Evolutionary conservation across 2,888 invertebrate species (phyloP).

Genomic region (Dicyrtoma fusca): DNA sequence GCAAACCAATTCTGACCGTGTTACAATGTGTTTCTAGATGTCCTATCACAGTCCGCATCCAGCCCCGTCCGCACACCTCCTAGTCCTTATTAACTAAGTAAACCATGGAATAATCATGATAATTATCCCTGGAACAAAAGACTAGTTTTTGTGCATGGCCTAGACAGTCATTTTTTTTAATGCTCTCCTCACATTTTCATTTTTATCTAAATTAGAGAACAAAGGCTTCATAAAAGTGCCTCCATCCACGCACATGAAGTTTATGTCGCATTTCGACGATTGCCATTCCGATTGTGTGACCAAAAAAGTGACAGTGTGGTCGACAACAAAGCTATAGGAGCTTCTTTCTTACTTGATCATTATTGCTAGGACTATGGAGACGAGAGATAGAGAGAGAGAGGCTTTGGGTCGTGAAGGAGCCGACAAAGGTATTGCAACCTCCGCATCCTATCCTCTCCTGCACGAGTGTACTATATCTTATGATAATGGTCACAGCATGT

Average conservation of each 20-base stretch:
- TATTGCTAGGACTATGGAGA: no score
- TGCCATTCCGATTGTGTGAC: no score
- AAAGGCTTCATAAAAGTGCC: neutral
- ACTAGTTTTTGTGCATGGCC: neutral
- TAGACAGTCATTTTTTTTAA: neutral
- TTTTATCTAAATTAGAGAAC: neutral
- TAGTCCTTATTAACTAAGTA: slow-evolving; percentile 12
- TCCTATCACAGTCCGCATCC: neutral
- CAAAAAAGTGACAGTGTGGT: no score
- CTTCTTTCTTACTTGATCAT: no score
- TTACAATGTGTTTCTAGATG: neutral
- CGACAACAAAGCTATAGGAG: no score
- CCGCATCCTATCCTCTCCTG: neutral
- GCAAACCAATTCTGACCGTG: neutral
- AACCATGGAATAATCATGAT: slow-evolving; percentile 5
- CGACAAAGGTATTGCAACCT: slow-evolving; percentile 7
- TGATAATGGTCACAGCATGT: slow-evolving; percentile 2
- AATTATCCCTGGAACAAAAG: slow-evolving; percentile 22
- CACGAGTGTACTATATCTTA: slow-evolving; percentile 10
- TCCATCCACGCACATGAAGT: slow-evolving; percentile 2
- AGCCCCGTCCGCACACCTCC: no score
- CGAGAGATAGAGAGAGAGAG: no score
- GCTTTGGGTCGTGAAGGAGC: slow-evolving; percentile 7
- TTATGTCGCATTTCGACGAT: neutral
- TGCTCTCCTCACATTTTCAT: neutral